These are phyloP conservation scores for Goniozus legneri DNA, from an alignment of 1,140 invertebrate species.

Conservation along the genomic window DNA sequence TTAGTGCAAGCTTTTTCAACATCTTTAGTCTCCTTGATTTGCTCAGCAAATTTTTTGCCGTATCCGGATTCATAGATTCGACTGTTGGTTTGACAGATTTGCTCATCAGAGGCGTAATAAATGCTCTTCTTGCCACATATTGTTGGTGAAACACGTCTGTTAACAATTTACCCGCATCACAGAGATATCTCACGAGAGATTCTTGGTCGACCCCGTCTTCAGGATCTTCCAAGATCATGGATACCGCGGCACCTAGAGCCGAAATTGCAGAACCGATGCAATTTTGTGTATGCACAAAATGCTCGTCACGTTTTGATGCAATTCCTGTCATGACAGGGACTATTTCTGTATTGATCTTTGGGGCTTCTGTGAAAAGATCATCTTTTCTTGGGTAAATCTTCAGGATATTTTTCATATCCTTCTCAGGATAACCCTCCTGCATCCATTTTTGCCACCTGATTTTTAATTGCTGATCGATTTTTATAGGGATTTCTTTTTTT, in stretches of 20 bases:
- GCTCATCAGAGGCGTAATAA: conserved; percentile 1
- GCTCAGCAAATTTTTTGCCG: background rate
- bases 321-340: conserved; percentile 11
- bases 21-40: conserved; percentile 2
- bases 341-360: conserved; percentile 1
- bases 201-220: conserved; percentile 1
- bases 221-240: conserved; percentile 11
- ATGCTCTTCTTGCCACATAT: background rate
- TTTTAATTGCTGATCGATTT: conserved; percentile 10
- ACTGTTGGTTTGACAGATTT: conserved; percentile 1
- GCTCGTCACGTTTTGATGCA: conserved; percentile 16
- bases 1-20: background rate
- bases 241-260: conserved; percentile 13
- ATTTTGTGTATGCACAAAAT: conserved; percentile 20
- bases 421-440: conserved; percentile 7
- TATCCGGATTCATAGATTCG: conserved; percentile 5
- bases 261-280: conserved; percentile 13
- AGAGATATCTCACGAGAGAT: background rate
- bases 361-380: conserved; percentile 5
- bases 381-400: conserved; percentile 11
- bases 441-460: conserved; percentile 7
- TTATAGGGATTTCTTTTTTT: conserved; percentile 5
- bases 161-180: conserved; percentile 4
- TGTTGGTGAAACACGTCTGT: conserved; percentile 4
- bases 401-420: conserved; percentile 10